Conservation (phyloP, 37 sponge, comb jelly and placozoan species). For the Spongilla lacustris region DNA sequence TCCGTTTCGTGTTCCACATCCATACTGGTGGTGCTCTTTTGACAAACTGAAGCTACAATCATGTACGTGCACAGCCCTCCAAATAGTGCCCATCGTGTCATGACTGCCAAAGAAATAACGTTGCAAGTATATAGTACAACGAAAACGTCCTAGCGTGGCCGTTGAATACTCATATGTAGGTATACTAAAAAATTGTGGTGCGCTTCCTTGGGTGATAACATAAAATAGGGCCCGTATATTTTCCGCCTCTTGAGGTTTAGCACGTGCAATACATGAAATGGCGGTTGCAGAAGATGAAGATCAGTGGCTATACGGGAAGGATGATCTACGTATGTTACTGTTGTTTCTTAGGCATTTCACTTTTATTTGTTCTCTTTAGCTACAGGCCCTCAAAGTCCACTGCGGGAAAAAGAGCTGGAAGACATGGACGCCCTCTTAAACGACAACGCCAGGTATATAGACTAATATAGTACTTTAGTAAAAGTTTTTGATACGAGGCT, state of each 20-base stretch:
- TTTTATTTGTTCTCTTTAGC: background rate
- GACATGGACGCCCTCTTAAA: background rate
- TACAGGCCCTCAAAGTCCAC: background rate
- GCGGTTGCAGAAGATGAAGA: constrained; percentile 63
- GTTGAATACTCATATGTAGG: background rate
- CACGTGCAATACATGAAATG: background rate
- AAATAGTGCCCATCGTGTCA: background rate
- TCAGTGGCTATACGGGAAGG: constrained; percentile 74
- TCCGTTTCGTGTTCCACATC: background rate
- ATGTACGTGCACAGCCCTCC: background rate
- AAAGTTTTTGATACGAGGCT: background rate
- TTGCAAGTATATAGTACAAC: background rate
- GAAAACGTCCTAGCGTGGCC: background rate
- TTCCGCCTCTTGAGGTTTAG: background rate
- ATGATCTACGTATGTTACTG: constrained; percentile 5
- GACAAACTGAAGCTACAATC: background rate
- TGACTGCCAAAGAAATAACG: background rate
- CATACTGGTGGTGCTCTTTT: background rate
- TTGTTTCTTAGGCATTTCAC: background rate
- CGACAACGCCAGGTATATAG: background rate
- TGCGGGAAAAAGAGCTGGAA: background rate
- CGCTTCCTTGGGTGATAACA: background rate
- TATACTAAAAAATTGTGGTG: background rate
- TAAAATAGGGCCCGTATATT: background rate
- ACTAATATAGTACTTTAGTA: background rate